Evolutionary conservation across 2,888 invertebrate species (phyloP), one percentile per base, ranked within the genome.

Genomic region (Rhogogaster chlorosoma): DNA sequence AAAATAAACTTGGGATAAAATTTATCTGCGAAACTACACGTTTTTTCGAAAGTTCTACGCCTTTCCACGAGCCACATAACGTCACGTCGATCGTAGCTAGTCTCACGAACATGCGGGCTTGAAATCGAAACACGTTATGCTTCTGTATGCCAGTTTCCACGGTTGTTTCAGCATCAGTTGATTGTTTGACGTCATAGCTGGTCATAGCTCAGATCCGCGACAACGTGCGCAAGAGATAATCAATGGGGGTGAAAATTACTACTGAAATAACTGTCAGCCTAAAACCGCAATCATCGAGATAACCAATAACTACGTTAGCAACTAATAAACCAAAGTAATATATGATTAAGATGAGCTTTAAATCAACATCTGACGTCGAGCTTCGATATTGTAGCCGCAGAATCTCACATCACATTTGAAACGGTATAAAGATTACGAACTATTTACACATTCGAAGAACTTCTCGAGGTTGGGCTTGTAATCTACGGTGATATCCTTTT

Each of bases 211-310:
- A 70, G 32, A 36, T 36, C 70, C 36, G 32, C 32, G 36, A 29
- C 70, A 70, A 70, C 70, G 70, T 70, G 70, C 70, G 36, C 70
- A 70, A 70, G 70, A 70, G 70, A 70, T 70, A 70, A 70, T 70
- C 70, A 70, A 70, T 70, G 77, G 53, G 53, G 77, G 32, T 36
- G 9, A 77, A 77, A 53, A 53, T 32, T 29, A 77, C 45, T 15
- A 77, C 53, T 18, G 18, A 26, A 77, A 29, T 77, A 77, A 49
- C 77, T 32, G n/a, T n/a, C 42, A 42, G 42, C 22, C 4, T 26
- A 53, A 53, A 45, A 45, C 29, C 29, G 32, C 49, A 53, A 53
- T 75, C 75, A 45, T 5, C 15, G n/a, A 53, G 77, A 53, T 49
- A 77, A 77, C 29, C 29, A 77, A 26, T 42, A 18, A 73, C 4